Evolutionary conservation across 1,140 invertebrate species (phyloP), one percentile per base, ranked within the genome.

Genomic region (Arctopsyche grandis): DNA sequence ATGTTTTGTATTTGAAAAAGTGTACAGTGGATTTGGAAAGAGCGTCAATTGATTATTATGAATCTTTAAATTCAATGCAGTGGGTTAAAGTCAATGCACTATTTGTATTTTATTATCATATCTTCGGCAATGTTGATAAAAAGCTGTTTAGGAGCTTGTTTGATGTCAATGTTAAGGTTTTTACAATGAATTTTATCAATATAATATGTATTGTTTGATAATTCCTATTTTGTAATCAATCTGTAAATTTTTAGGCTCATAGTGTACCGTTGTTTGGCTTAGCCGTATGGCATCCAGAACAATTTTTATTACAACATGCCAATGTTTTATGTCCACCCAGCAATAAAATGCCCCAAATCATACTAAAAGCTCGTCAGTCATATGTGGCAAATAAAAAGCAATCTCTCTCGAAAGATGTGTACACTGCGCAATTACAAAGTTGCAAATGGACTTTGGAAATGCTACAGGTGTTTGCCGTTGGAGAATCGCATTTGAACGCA

Each of bases 121-220:
- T 96, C n/a, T 96, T 95, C 88, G 92, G 93, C 22, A 90, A 88
- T 58, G 89, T 90, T 79, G 96, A 98, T 83, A 96, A 93, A 84
- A 96, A 94, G 88, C 84, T 94, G 10, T 91, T 95, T 66, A 94
- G 92, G 87, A 86, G 89, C 77, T 83, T 97, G 9, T 88, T 91
- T 83, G 95, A 96, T 81, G 84, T 92, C 0, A 92, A 95, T 84
- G 93, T 92, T 86, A 96, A 94, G 89, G 92, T 94, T 84, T 82
- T 38, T 58, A 48, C 16, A 21, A 48, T 76, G 4, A 22, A 60
- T 22, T 66, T n/a, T 44, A 48, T 69, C 69, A 78, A 44, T 84
- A 81, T 70, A 38, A 43, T 71, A 19, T 66, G 29, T n/a, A n/a
- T n/a, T n/a, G n/a, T n/a, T 22, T 66, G 16, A 66, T 66, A 66